Evolutionary conservation across 2,113 vertebrate genomes (phyloP), one percentile per base, ranked within the genome.

Genomic region (Leuciscus idus): DNA sequence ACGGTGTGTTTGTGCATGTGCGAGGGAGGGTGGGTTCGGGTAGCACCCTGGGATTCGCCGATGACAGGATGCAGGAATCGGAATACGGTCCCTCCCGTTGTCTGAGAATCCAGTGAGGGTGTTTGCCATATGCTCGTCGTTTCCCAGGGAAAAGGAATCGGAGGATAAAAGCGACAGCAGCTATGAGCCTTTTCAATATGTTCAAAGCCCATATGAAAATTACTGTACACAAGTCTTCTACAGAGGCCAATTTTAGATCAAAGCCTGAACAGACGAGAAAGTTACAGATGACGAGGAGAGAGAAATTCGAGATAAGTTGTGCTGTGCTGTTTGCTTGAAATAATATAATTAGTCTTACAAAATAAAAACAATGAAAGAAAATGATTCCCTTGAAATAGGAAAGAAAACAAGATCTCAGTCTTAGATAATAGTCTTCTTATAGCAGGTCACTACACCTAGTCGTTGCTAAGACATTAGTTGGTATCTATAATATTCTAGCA

Each of bases 51-150:
- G 95, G 96, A 96, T 95, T 95, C 92, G 86, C 93, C 93, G 93
- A 95, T 96, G 96, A 97, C 96, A 97, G 96, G 95, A 97, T 96
- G 95, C 91, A 95, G 93, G 94, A 95, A 96, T 95, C 93, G 89
- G 94, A 95, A 96, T 95, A 94, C 93, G 92, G 95, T 95, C 94
- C 96, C 96, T 96, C 95, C 95, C 95, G 95, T 97, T 95, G 95
- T 96, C 95, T 93, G 94, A 95, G 93, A 95, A 95, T 94, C 95
- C 94, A 94, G 94, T 92, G 95, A 97, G 96, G 95, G 95, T 97
- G 96, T 95, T 94, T 95, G 93, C 97, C 98, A 98, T 98, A 98
- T 98, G 98, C 95, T 98, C 92, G 85, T 94, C 90, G 94, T 94
- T 94, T 97, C 96, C 93, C 89, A 95, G 95, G 95, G 94, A 94